A percentile compares a stretch with the other conserved stretches of the same genome.
phyloP scores from a whole-genome alignment of 1,140 invertebrate genomes.

The Brachionus manjavacas region DNA sequence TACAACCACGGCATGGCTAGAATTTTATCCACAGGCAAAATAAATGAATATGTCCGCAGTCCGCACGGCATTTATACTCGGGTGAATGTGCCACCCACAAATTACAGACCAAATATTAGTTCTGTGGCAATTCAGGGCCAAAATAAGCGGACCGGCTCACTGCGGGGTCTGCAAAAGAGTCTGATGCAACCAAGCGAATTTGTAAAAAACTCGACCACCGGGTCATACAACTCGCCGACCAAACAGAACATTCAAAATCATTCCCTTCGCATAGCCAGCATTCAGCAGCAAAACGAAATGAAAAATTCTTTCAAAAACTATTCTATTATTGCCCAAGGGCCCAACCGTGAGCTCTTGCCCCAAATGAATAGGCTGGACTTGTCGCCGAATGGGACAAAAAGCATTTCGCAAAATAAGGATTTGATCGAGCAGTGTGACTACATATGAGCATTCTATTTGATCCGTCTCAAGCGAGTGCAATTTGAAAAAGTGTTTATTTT shows the following conservation, averaged over 20 bases:
- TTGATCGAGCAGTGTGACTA: slow-evolving; percentile 21
- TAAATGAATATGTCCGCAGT: slow-evolving; percentile 31
- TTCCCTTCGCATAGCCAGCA: slow-evolving; percentile 21
- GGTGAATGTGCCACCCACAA: slow-evolving; percentile 24
- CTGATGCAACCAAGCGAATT: not conserved
- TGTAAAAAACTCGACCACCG: not conserved
- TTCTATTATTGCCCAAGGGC: not conserved
- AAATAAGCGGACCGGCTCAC: not conserved
- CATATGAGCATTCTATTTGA: slow-evolving; percentile 10
- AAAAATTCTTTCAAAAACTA: not conserved
- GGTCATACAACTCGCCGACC: not conserved
- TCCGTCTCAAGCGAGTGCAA: not conserved
- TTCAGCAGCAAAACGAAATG: not conserved
- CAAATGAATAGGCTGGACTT: not conserved
- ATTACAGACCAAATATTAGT: not conserved
- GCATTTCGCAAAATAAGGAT: not conserved
- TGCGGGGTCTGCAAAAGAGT: not conserved
- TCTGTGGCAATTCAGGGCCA: not conserved
- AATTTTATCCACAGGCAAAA: slow-evolving; percentile 3
- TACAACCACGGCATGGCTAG: not conserved
- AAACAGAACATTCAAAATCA: slow-evolving; percentile 15
- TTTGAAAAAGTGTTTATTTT: not conserved
- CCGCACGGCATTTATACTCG: slow-evolving; percentile 38
- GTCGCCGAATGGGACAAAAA: not conserved
- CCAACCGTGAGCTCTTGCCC: not conserved